These are phyloP conservation scores for Megalops cyprinoides DNA, from an alignment of 2,797 vertebrate genomes.

Conservation along the genomic window DNA sequence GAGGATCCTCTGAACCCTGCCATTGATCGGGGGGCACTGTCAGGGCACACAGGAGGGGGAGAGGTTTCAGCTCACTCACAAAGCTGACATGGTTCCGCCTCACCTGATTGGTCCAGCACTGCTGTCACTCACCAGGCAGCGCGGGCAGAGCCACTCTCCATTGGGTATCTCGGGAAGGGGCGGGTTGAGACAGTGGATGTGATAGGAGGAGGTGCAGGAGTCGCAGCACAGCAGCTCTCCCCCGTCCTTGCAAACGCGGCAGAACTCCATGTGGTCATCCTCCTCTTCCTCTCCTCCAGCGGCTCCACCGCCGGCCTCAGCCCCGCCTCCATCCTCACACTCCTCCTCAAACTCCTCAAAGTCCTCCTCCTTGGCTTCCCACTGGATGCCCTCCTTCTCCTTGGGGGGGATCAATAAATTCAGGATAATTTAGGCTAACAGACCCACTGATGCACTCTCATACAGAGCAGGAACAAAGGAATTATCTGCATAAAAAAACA, in stretches of 20 bases:
- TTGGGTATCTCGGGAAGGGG: conserved; percentile 94
- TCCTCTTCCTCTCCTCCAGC: conserved; percentile 78
- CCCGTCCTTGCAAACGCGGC: conserved; percentile 92
- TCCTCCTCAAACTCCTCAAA: conserved; percentile 89
- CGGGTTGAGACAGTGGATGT: conserved; percentile 95
- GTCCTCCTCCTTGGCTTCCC: conserved; percentile 90
- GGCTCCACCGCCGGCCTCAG: conserved; percentile 75
- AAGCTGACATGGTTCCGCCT: background rate
- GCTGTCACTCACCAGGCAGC: conserved; percentile 82
- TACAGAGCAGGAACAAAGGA: background rate
- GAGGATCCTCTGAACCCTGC: conserved; percentile 91
- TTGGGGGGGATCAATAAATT: conserved; percentile 51
- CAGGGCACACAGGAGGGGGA: background rate
- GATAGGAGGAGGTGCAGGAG: conserved; percentile 92
- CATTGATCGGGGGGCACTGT: conserved; percentile 89
- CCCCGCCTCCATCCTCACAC: conserved; percentile 77
- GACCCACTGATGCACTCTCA: background rate
- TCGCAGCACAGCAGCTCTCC: conserved; percentile 93
- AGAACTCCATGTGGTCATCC: conserved; percentile 96
- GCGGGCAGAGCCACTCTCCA: conserved; percentile 92
- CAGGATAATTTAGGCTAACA: background rate
- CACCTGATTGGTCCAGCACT: background rate
- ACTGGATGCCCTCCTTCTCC: conserved; percentile 96
- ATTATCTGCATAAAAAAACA: background rate
- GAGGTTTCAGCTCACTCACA: background rate